A percentile compares a stretch with the other conserved stretches of the same genome.
Conservation (phyloP, 2,888 invertebrate genomes). For the Germaria angustata region DNA sequence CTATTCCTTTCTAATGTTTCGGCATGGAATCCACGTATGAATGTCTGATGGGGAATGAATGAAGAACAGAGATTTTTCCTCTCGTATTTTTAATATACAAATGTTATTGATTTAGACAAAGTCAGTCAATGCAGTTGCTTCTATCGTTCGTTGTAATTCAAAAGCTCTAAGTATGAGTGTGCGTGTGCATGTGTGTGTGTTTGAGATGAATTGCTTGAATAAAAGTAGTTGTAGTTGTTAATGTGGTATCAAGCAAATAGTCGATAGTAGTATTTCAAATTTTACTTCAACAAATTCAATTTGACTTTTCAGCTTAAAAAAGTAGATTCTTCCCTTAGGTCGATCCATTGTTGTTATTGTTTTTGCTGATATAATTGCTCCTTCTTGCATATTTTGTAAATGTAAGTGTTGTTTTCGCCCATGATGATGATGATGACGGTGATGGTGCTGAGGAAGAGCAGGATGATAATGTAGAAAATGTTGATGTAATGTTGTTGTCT, state of each 20-base stretch:
- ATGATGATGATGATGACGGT: background rate
- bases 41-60: background rate
- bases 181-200: background rate
- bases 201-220: background rate
- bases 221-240: conserved; percentile 12
- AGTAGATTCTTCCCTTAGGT: conserved; percentile 37
- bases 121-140: conserved; percentile 36
- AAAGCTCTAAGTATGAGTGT: background rate
- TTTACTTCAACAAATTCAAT: conserved; percentile 68
- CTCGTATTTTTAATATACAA: conserved; percentile 3
- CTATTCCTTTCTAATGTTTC: background rate
- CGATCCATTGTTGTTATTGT: conserved; percentile 9
- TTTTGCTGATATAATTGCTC: background rate
- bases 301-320: conserved; percentile 67
- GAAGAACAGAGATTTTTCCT: conserved; percentile 20
- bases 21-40: background rate
- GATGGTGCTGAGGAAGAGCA: background rate
- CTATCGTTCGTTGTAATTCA: conserved; percentile 9
- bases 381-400: background rate
- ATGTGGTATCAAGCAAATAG: conserved; percentile 36
- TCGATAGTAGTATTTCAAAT: conserved; percentile 53
- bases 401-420: background rate
- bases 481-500: conserved; percentile 61
- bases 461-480: background rate
- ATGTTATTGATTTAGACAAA: conserved; percentile 53